Conservation (phyloP, 2,797 vertebrate species). For the Acropternis orthonyx region DNA sequence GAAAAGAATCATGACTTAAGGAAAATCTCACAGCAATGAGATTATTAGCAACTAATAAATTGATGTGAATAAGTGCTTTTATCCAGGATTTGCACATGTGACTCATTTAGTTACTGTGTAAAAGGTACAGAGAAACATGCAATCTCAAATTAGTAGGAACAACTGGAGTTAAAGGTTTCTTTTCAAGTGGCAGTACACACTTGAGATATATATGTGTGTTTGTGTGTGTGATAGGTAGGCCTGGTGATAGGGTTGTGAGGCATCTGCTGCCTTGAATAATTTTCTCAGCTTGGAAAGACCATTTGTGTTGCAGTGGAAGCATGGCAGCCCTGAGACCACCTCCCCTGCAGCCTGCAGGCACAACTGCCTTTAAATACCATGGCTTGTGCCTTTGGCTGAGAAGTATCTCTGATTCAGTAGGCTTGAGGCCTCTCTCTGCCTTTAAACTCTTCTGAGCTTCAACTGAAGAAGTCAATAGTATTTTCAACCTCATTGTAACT, state of each 20-base stretch:
- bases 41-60: background rate
- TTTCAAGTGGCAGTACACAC: background rate
- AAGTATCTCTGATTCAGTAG: background rate
- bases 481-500: background rate
- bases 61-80: background rate
- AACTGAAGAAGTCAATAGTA: background rate
- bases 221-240: background rate
- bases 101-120: background rate
- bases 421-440: background rate
- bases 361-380: background rate
- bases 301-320: background rate
- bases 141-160: background rate
- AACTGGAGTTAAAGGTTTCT: background rate
- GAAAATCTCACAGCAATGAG: background rate
- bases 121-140: background rate
- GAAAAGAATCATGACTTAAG: background rate
- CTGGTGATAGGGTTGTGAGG: background rate
- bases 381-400: background rate
- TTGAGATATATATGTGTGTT: background rate
- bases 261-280: background rate
- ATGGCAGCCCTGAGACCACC: background rate
- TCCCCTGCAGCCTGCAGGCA: background rate
- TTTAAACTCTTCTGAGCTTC: background rate
- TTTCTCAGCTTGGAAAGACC: background rate
- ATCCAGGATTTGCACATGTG: background rate